Percentiles rank a stretch among this genome's conserved stretches.
phyloP scores from a whole-genome alignment of 2,113 vertebrate genomes.

The Montifringilla adamsi region DNA sequence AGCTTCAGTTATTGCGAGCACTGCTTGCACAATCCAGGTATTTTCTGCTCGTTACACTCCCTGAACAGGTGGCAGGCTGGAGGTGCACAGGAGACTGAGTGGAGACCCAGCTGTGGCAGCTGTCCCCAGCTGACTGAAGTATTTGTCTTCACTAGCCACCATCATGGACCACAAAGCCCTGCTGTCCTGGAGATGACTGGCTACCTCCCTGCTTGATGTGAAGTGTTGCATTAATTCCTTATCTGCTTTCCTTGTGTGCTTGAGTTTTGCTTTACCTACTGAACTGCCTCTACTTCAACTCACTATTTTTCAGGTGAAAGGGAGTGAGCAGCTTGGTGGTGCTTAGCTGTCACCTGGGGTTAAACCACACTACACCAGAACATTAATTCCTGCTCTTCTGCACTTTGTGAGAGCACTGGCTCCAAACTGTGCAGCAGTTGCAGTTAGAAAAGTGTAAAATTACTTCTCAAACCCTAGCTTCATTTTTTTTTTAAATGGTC shows the following conservation, averaged over 20 bases:
- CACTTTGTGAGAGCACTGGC: background rate
- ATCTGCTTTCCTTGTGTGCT: background rate
- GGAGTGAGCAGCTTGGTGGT: background rate
- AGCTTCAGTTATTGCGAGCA: background rate
- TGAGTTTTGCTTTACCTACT: background rate
- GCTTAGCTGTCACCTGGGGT: background rate
- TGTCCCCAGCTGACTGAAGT: background rate
- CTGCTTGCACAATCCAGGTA: background rate
- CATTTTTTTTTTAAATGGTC: background rate
- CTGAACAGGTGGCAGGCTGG: background rate
- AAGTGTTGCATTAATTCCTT: background rate
- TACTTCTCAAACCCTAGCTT: background rate
- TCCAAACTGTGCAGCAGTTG: background rate
- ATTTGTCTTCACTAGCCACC: background rate
- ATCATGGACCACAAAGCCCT: rapidly evolving
- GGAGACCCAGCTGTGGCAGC: background rate
- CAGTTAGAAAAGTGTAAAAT: background rate
- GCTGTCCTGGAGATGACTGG: background rate
- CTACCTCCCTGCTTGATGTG: rapidly evolving
- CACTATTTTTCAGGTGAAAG: background rate
- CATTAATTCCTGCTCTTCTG: background rate
- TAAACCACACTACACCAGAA: background rate
- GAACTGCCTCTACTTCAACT: background rate
- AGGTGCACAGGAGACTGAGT: background rate
- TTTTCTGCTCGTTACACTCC: background rate